Evolutionary conservation across 1,140 invertebrate species (phyloP), one percentile per base, ranked within the genome.

Genomic region (Drosophila ananassae): DNA sequence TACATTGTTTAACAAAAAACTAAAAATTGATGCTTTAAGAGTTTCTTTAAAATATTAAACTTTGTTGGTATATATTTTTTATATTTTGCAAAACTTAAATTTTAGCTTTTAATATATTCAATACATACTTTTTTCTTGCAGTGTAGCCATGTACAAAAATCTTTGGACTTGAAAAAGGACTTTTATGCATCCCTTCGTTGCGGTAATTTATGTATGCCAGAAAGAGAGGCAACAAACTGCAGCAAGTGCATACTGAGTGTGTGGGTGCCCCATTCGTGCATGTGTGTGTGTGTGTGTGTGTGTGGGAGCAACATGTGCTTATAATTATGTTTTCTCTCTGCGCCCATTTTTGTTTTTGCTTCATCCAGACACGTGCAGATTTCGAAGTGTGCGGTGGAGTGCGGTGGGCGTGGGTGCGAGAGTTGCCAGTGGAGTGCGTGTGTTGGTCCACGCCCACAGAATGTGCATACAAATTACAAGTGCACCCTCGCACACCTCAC

Each of bases 261-360:
- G 50, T 63, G 32, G 51, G 61, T 25, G 12, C 25, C 25, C 25
- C 25, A 28, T 37, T 30, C 13, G 22, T 44, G 34, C 21, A 32
- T 17, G 54, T 6, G 46, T 30, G 53, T 41, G 37, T 6, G 46
- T 30, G 53, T 41, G 37, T 25, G 34, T 55, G 34, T 56, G 67
- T 8, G 48, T 64, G 62, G 56, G 53, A 44, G 81, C 80, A 84
- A 84, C 80, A 84, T 84, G 81, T 84, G 81, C 76, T 84, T 85
- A 84, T 84, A 84, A 84, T 84, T 84, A 87, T 87, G 80, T 79
- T 83, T 84, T 79, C 76, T 79, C 71, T 68, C 58, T 68, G 64
- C 55, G 58, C 64, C 60, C 59, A 71, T 75, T 78, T 77, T 63
- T 73, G 52, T 74, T 74, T 39, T 67, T 75, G 72, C 32, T 24